These are phyloP conservation scores for Standfussiana lucernea DNA, from an alignment of 2,888 invertebrate species.

Conservation along the genomic window DNA sequence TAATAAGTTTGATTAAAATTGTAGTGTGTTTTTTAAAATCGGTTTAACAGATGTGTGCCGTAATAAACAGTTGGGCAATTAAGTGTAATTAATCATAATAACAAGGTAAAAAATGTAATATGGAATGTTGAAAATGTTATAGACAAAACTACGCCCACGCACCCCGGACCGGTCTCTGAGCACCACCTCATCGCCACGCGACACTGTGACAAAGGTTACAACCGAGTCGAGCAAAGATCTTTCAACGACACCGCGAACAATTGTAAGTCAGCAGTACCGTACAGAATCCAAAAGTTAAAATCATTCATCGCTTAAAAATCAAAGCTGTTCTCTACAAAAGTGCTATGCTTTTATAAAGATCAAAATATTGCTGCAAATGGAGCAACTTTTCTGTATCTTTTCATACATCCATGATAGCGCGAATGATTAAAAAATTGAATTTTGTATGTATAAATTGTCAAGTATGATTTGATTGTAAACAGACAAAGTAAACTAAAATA, in stretches of 20 bases:
- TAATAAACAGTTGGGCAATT: not conserved
- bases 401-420: not conserved
- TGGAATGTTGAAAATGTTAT: constrained; percentile 1
- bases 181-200: constrained; percentile 7
- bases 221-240: not conserved
- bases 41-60: not conserved
- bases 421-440: not conserved
- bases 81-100: not conserved
- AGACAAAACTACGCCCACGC: constrained; percentile 12
- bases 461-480: not conserved
- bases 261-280: constrained; percentile 25
- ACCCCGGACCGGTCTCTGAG: not conserved
- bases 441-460: not conserved
- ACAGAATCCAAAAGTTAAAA: not conserved
- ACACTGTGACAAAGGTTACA: too few species aligned
- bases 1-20: not conserved
- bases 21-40: not conserved
- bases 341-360: not conserved
- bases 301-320: not conserved
- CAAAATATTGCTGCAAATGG: not conserved
- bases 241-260: not conserved
- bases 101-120: not conserved
- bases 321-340: not conserved
- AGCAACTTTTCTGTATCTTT: not conserved
- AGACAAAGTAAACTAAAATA: not conserved